These are phyloP conservation scores for Drosophila borborema DNA, from an alignment of 2,888 invertebrate genomes.

Conservation along the genomic window DNA sequence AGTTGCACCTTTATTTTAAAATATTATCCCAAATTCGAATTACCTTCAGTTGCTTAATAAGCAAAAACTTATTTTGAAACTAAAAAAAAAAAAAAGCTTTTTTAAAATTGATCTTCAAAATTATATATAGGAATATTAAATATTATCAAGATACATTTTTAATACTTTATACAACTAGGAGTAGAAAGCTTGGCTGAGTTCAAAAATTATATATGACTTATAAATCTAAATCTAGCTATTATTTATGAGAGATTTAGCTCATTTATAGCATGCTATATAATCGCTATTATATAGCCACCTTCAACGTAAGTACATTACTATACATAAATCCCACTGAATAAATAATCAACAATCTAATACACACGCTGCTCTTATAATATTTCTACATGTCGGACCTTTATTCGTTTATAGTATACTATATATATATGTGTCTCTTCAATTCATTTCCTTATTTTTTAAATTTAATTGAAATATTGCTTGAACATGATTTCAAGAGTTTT, in stretches of 20 bases:
- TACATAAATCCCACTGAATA: neutral
- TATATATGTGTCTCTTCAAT: slow-evolving; percentile 33
- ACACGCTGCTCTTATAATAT: slow-evolving; percentile 41
- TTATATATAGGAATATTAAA: no score
- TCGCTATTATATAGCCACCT: neutral
- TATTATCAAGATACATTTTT: no score
- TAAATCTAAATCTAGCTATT: no score
- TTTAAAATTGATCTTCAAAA: no score
- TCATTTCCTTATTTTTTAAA: slow-evolving; percentile 27
- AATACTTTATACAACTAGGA: neutral
- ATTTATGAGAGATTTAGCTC: neutral
- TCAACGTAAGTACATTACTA: neutral
- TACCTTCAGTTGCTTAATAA: no score
- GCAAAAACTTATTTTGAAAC: no score
- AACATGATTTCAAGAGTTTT: slow-evolving; percentile 43
- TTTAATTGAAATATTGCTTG: slow-evolving; percentile 78
- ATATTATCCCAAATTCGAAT: no score
- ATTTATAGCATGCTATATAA: neutral
- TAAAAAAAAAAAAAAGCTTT: no score
- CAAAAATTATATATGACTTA: neutral
- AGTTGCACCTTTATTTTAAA: no score
- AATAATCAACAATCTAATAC: neutral
- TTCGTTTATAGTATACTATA: slow-evolving; percentile 51
- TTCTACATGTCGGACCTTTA: slow-evolving; percentile 75
- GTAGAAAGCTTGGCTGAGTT: neutral